Base-by-base conservation (phyloP, 2,113 vertebrate species). In the Tetrao urogallus region DNA sequence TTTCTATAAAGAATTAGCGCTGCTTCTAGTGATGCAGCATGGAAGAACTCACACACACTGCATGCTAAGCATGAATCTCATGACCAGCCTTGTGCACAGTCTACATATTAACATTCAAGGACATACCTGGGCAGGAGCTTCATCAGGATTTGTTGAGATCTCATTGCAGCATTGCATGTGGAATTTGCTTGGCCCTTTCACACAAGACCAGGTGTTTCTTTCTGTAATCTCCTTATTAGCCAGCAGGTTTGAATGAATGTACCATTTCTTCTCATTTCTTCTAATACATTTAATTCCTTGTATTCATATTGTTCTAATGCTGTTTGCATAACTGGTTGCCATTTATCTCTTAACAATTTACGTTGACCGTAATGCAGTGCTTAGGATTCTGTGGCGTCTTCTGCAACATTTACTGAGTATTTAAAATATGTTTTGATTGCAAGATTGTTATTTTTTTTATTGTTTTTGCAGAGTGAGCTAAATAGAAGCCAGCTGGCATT, bases 301-400 rank as follows among this genome's bases (percentile, higher is more conserved):
- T 76, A 34, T 80, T 73, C 28, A 12, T 20, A 5, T 69, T 57
- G 58, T 80, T 82, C 25, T 73, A 70, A 87, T 92, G 77, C 57
- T 76, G 8, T 65, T 89, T 76, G 57, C 43, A 27, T 66, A 85
- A 43, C 60, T 85, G 4, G 0, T 70, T 85, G 71, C 17, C 24
- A 15, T 92, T 92, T 85, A 61, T 60, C 32, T 91, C 71, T 95
- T 89, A 89, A 82, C 22, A 60, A 57, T 77, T 91, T 77, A 71
- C 22, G 56, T 17, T 60, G 42, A 40, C 32, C 60, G 3, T 70
- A 73, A 87, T 50, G 24, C 20, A 69, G 32, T 38, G 58, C 89
- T 90, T 66, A 73, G 74, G 65, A 91, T 80, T 92, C 61, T 61
- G 24, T 50, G 9, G 8, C 88, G 34, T 40, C 78, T 80, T 85